Evolutionary conservation across 2,797 vertebrate species (phyloP).

Genomic region (Tachyglossus aculeatus): DNA sequence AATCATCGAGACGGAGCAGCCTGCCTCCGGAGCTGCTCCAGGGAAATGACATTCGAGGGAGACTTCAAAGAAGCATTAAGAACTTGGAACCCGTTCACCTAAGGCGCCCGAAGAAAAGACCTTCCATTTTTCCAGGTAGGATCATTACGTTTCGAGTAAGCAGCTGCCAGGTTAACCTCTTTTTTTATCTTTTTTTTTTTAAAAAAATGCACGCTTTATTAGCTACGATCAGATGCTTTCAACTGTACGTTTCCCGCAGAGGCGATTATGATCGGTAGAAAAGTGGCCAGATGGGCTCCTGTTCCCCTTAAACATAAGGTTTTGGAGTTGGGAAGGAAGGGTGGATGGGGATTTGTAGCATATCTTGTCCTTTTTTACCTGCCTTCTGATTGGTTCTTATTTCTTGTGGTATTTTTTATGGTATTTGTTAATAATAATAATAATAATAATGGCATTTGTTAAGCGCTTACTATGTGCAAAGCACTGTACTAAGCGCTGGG

Average conservation of each 20-base stretch:
- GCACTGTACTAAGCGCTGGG: too few relatives aligned
- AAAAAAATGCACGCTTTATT: constrained; percentile 5
- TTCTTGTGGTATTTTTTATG: too few relatives aligned
- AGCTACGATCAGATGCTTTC: not conserved
- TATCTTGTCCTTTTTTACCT: too few relatives aligned
- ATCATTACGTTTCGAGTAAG: constrained; percentile 42
- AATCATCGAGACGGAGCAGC: constrained; percentile 74
- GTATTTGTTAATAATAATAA: too few relatives aligned
- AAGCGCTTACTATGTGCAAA: too few relatives aligned
- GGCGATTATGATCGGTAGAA: not conserved
- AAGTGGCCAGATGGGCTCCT: not conserved
- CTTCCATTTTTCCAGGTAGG: constrained; percentile 95
- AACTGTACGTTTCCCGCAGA: constrained; percentile 6
- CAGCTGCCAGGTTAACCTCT: constrained; percentile 8
- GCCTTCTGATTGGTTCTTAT: too few relatives aligned
- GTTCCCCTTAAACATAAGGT: too few relatives aligned
- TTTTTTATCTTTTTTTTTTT: constrained; percentile 1
- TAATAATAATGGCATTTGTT: too few relatives aligned
- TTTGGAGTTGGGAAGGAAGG: too few relatives aligned
- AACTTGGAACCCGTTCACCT: constrained; percentile 75
- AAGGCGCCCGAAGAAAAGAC: constrained; percentile 88
- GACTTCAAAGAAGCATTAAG: constrained; percentile 80
- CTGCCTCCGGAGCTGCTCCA: constrained; percentile 83
- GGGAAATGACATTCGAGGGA: constrained; percentile 84
- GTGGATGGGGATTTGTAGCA: too few relatives aligned